phyloP scores from a whole-genome alignment of 1,140 invertebrate genomes.

The Watersipora subatra region DNA sequence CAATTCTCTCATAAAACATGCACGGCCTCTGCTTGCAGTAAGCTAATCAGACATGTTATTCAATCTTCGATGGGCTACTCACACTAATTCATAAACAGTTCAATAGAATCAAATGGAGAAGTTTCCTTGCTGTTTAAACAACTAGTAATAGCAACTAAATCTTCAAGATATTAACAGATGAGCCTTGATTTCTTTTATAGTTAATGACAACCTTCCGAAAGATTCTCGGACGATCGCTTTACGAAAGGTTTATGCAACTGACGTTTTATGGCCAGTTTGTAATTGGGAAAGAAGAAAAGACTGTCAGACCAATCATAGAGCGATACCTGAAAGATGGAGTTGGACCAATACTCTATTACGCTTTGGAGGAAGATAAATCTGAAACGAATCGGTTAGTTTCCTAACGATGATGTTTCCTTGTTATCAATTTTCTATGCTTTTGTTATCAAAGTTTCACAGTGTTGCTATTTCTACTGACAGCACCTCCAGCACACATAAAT shows the following conservation, averaged over 20 bases:
- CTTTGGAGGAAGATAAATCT: slow-evolving; percentile 76
- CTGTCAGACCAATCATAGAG: slow-evolving; percentile 51
- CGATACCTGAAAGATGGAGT: slow-evolving; percentile 82
- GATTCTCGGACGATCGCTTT: slow-evolving; percentile 71
- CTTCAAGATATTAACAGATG: slow-evolving; percentile 5
- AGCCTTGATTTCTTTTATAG: slow-evolving; percentile 45
- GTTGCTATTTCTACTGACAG: too few relatives aligned
- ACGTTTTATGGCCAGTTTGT: slow-evolving; percentile 99
- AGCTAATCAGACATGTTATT: not conserved
- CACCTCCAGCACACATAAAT: too few relatives aligned
- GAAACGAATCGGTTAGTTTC: too few relatives aligned
- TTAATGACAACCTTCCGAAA: slow-evolving; percentile 68
- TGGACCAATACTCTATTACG: slow-evolving; percentile 96
- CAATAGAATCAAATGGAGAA: slow-evolving; percentile 1
- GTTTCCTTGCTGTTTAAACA: not conserved
- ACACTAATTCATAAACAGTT: not conserved
- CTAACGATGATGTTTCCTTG: too few relatives aligned
- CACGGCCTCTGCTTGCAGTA: too few relatives aligned
- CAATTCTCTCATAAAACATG: too few relatives aligned
- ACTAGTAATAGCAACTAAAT: not conserved
- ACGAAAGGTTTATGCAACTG: slow-evolving; percentile 72
- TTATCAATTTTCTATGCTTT: too few relatives aligned
- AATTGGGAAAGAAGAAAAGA: slow-evolving; percentile 27
- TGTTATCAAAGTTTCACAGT: too few relatives aligned
- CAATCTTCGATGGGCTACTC: not conserved